phyloP scores from a whole-genome alignment of 1,140 invertebrate genomes.

The Calosoma granatense region DNA sequence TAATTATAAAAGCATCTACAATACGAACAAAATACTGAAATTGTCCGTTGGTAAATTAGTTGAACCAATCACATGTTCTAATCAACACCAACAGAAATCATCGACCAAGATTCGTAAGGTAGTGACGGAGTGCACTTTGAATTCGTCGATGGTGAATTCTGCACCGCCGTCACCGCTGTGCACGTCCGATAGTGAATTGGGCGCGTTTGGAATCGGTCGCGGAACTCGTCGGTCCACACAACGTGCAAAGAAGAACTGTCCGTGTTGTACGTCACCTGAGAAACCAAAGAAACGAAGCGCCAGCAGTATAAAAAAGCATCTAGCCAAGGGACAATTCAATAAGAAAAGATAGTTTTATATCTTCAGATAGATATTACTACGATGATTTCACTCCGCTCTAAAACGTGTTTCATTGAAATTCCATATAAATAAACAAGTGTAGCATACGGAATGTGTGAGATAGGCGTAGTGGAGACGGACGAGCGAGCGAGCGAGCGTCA shows the following conservation, averaged over 20 bases:
- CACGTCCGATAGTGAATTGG: background rate
- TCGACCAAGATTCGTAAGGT: background rate
- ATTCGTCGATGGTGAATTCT: background rate
- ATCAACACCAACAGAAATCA: background rate
- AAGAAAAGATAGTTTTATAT: conserved; percentile 5
- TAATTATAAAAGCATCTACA: background rate
- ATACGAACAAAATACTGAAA: background rate
- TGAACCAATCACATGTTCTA: background rate
- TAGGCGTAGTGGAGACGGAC: too few relatives aligned
- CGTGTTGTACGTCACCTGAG: background rate
- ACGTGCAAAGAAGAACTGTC: background rate
- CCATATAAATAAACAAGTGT: too few relatives aligned
- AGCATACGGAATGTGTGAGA: too few relatives aligned
- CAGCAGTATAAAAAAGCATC: background rate
- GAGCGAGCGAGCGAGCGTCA: background rate
- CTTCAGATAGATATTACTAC: background rate
- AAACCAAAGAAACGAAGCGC: background rate
- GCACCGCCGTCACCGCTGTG: background rate
- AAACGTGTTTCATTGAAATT: too few relatives aligned
- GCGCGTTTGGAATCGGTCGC: background rate
- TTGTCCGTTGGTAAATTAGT: background rate
- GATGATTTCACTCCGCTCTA: too few relatives aligned
- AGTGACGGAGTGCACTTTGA: background rate
- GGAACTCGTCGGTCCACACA: background rate
- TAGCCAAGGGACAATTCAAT: background rate